Percentiles rank a stretch among this genome's conserved stretches.
Conservation (phyloP, 2,888 invertebrate genomes). For the Protophormia terraenovae region DNA sequence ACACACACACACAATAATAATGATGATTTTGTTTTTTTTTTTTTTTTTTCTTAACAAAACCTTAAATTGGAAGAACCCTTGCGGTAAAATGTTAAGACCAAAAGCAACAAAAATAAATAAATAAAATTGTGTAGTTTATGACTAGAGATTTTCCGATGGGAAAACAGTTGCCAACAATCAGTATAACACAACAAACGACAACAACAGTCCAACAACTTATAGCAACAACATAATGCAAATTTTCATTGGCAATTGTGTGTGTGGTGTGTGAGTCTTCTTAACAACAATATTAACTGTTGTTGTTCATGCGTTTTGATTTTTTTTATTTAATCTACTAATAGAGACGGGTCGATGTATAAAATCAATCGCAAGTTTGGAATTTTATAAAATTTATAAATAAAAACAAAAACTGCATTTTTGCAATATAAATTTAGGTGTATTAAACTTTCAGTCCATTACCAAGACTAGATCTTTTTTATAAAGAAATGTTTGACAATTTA, state of each 20-base stretch:
- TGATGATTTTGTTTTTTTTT: conserved; percentile 10
- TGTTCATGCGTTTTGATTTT: conserved; percentile 23
- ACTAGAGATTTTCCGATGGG: conserved; percentile 71
- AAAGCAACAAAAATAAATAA: conserved; percentile 36
- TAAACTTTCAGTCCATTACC: too few species aligned
- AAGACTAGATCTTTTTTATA: too few species aligned
- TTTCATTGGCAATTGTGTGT: conserved; percentile 22
- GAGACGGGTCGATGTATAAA: too few species aligned
- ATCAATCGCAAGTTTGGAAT: background rate
- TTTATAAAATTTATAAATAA: too few species aligned
- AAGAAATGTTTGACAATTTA: too few species aligned
- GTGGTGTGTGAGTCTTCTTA: background rate
- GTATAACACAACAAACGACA: conserved; percentile 55
- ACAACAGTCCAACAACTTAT: conserved; percentile 41
- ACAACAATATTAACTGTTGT: conserved; percentile 28
- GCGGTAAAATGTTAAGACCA: conserved; percentile 58
- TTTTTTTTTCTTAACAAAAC: conserved; percentile 31
- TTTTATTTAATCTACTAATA: background rate
- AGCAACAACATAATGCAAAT: conserved; percentile 56
- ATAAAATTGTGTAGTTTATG: conserved; percentile 66
- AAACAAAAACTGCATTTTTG: too few species aligned
- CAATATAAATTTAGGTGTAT: too few species aligned
- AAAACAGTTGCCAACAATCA: conserved; percentile 67
- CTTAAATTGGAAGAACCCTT: conserved; percentile 65
- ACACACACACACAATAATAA: background rate